Evolutionary conservation across 2,797 vertebrate species (phyloP), one percentile per base, ranked within the genome.

Genomic region (Philypnodon macrostomus): DNA sequence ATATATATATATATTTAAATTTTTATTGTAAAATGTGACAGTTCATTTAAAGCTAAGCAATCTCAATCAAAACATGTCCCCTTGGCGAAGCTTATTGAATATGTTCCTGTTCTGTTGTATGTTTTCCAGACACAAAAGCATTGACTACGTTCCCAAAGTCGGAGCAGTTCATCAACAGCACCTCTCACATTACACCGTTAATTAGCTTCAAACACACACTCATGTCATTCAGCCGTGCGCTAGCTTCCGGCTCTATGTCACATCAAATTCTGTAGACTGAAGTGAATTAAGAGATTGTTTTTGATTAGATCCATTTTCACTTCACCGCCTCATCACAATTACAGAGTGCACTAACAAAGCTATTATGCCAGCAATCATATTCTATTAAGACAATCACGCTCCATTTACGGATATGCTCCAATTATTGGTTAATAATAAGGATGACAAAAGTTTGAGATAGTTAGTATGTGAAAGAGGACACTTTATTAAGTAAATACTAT

Each of bases 251-350:
- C 68, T 53, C 57, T 63, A 33, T 80, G 67, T 78, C 70, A 74
- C 62, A 73, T 70, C 73, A 76, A 73, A 80, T 72, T 73, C 62
- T 53, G 36, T 26, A 72, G 73, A 84, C 81, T 75, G 74, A 65
- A 79, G 68, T 42, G 54, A 81, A 81, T 83, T 75, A 81, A 72
- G 62, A 70, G 56, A 76, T 75, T 79, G 74, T 73, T 79, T 80
- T 65, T 83, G 67, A 84, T 85, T 80, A 84, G 71, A 81, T 68
- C 73, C 58, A 55, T 75, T 82, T 76, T 72, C 35, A 31, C 79
- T 79, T 76, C 61, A 78, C 64, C 63, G 61, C 63, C 58, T 80
- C 63, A 55, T 78, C 62, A 71, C 63, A 75, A 72, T 81, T 77
- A 77, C 64, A 73, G 58, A 75, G 53, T 58, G 54, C 69, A 54